Conservation (phyloP, 2,797 vertebrate genomes). For the Dromococcyx pavoninus region DNA sequence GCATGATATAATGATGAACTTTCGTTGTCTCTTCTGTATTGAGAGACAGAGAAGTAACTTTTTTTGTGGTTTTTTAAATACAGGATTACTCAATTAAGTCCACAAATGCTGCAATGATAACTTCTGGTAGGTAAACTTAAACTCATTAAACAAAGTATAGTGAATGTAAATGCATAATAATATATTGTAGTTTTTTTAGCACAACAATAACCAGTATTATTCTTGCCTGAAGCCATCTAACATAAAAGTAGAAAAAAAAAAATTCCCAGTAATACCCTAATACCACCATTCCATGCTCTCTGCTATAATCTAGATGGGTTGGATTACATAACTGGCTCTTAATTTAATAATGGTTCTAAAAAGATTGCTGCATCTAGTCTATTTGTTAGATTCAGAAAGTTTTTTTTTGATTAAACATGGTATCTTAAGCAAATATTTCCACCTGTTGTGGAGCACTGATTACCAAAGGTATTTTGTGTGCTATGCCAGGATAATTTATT, state of each 20-base stretch:
- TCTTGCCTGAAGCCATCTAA: neutral
- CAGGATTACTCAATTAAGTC: slow-evolving; percentile 62
- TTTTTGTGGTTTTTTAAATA: slow-evolving; percentile 28
- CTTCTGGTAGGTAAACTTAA: slow-evolving; percentile 66
- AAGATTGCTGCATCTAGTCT: neutral
- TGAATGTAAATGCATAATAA: neutral
- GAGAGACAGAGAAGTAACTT: neutral
- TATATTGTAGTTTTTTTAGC: neutral
- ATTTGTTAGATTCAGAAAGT: neutral
- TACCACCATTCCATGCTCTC: neutral
- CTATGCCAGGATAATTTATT: neutral
- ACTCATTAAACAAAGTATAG: neutral
- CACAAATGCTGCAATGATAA: neutral
- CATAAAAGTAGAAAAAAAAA: neutral
- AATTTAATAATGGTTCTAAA: neutral
- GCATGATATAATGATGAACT: neutral
- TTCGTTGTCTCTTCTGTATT: neutral
- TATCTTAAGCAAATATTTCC: neutral
- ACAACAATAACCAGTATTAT: too few species aligned
- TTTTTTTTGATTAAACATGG: neutral
- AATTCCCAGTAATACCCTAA: neutral
- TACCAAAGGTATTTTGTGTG: neutral
- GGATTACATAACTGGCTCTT: neutral
- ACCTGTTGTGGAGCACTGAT: neutral
- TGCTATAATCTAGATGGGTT: neutral